phyloP scores from a whole-genome alignment of 2,888 invertebrate species.

The Pheosia tremula region DNA sequence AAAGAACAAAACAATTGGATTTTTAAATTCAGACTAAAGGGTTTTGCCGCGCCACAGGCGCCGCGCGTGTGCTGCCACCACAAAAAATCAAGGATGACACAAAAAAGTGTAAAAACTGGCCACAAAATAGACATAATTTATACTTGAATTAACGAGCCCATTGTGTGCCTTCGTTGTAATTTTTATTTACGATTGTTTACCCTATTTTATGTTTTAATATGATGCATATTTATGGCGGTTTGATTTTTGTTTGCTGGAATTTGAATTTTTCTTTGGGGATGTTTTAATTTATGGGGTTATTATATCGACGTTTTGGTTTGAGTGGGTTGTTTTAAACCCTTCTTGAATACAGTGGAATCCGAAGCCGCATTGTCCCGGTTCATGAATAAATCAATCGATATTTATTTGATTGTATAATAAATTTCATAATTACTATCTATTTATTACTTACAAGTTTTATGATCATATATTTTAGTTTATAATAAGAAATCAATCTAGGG shows the following conservation, averaged over 20 bases:
- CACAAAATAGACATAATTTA: constrained; percentile 81
- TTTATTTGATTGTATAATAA: constrained; percentile 29
- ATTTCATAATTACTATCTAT: constrained; percentile 10
- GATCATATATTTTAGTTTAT: too few species aligned
- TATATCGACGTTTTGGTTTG: constrained; percentile 62
- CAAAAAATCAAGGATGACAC: constrained; percentile 64
- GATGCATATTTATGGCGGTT: constrained; percentile 71
- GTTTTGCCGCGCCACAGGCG: constrained; percentile 75
- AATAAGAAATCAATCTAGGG: too few species aligned
- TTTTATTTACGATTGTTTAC: constrained; percentile 84
- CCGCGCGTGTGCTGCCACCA: constrained; percentile 63
- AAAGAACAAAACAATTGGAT: constrained; percentile 50
- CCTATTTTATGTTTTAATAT: constrained; percentile 84
- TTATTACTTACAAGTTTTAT: too few species aligned
- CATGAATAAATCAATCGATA: constrained; percentile 24
- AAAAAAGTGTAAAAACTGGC: constrained; percentile 78
- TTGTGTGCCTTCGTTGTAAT: constrained; percentile 79
- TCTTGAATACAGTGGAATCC: constrained; percentile 30
- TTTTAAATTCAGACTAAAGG: constrained; percentile 73
- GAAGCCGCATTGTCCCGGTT: constrained; percentile 16
- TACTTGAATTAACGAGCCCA: constrained; percentile 74
- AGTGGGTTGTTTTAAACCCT: constrained; percentile 45
- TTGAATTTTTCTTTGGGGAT: constrained; percentile 55
- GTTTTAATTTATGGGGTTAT: constrained; percentile 68
- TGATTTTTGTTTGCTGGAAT: constrained; percentile 64